Conservation (phyloP, 1,140 invertebrate species). For the Linepithema humile region DNA sequence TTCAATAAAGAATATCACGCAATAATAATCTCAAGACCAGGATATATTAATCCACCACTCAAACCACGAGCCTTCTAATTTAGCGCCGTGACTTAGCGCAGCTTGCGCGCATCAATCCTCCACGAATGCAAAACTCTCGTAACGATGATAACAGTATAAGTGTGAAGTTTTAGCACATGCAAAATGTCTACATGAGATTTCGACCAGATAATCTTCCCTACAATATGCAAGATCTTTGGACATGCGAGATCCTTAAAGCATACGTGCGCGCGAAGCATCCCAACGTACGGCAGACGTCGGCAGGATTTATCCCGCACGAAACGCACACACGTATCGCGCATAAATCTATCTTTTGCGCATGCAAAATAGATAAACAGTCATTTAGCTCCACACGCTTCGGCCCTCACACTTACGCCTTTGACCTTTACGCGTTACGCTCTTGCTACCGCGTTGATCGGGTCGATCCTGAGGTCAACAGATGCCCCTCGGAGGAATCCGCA, state of each 20-base stretch:
- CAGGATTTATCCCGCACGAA: background rate
- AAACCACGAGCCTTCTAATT: background rate
- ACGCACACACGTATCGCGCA: background rate
- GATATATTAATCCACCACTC: background rate
- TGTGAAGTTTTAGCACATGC: background rate
- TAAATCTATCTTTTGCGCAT: background rate
- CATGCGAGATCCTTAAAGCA: background rate
- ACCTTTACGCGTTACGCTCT: background rate
- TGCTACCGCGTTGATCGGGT: constrained; percentile 15
- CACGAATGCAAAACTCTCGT: background rate
- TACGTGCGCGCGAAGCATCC: no score
- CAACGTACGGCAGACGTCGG: no score
- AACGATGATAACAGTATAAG: background rate
- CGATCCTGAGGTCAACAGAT: constrained; percentile 22
- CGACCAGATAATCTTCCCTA: background rate
- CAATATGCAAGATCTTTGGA: no score
- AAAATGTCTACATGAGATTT: background rate
- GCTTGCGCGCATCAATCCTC: constrained; percentile 18
- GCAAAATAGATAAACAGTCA: background rate
- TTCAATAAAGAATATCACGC: background rate
- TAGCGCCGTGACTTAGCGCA: constrained; percentile 15
- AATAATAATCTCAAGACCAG: background rate
- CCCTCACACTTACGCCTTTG: background rate
- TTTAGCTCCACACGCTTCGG: background rate
- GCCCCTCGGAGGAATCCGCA: constrained; percentile 7